Evolutionary conservation across 2,888 invertebrate genomes (phyloP), one percentile per base, ranked within the genome.

Genomic region (Tetheella fluctuosa): DNA sequence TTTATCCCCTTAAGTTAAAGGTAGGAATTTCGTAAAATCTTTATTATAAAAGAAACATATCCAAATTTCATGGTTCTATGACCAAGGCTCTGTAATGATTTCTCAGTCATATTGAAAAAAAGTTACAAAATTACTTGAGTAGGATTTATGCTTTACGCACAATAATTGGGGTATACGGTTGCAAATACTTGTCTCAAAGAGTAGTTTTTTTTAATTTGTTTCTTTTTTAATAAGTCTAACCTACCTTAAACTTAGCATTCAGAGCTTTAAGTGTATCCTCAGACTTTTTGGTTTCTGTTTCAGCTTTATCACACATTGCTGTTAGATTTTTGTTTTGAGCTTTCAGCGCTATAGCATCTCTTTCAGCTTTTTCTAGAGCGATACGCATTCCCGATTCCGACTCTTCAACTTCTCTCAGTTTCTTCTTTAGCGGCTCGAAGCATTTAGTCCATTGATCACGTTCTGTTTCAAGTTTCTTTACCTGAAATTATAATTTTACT

Each of bases 401-500:
- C 60, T 95, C 95, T 76, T 95, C 94, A 30, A 95, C 75, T 72
- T 95, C 94, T 52, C 88, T 86, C 28, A 95, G 89, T 69, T 94
- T 94, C 76, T 74, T 93, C 86, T 80, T 94, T 73, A 87, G 86
- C 74, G 77, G 94, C 77, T 79, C 94, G 73, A 84, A 90, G 70
- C 72, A 94, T 86, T 76, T 92, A 87, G 81, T 95, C 93, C 69
- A 95, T 79, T 84, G 94, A 83, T 81, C 91, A 69, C 70, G 87
- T 73, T 88, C 94, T 8, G 70, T 70, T 78, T 89, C 89, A 59
- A 90, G 72, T 70, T 86, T 87, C 57, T 75, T 73, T n/a, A 91
- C 74, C 92, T 92, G 72, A 34, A 37, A 34, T 34, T n/a, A 12
- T 54, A 34, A n/a, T 59, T 52, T 34, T 3, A 39, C 10, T n/a